Conservation (phyloP, 2,113 vertebrate genomes). For the Plecotus auritus region DNA sequence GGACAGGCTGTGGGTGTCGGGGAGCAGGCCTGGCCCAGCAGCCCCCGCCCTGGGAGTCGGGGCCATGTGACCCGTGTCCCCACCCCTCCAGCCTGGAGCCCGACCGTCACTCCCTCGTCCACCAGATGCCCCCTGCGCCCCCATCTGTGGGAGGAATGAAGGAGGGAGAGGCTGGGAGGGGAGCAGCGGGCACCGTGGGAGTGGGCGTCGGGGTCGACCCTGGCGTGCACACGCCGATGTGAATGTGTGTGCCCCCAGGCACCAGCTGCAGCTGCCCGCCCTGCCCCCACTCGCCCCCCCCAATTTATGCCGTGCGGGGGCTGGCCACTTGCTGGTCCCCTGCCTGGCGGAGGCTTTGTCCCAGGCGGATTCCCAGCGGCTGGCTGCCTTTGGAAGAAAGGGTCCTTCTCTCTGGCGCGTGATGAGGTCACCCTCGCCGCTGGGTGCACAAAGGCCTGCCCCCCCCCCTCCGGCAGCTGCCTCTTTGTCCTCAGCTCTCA, state of each 20-base stretch:
- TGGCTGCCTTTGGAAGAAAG: constrained; percentile 60
- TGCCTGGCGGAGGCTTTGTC: constrained; percentile 51
- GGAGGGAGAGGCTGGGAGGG: neutral
- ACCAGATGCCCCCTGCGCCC: neutral
- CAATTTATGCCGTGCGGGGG: constrained; percentile 33
- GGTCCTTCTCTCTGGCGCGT: constrained; percentile 56
- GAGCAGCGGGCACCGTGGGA: fast-evolving
- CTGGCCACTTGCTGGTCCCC: neutral
- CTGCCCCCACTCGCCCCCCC: neutral
- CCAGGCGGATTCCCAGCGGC: constrained; percentile 51
- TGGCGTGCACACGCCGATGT: too few species aligned
- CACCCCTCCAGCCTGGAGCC: too few species aligned
- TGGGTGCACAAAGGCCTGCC: neutral
- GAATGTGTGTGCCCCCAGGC: fast-evolving
- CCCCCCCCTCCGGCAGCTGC: constrained; percentile 49
- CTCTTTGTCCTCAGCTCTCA: constrained; percentile 48
- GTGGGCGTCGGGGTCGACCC: neutral
- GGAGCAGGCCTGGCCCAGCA: fast-evolving
- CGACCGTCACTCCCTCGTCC: fast-evolving
- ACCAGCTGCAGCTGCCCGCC: neutral
- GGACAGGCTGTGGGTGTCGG: neutral
- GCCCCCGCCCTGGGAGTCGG: neutral
- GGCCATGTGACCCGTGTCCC: neutral
- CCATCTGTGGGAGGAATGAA: neutral
- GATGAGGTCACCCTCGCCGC: constrained; percentile 57